Base-by-base conservation (phyloP, 2,113 vertebrate genomes). In the Mus spicilegus region DNA sequence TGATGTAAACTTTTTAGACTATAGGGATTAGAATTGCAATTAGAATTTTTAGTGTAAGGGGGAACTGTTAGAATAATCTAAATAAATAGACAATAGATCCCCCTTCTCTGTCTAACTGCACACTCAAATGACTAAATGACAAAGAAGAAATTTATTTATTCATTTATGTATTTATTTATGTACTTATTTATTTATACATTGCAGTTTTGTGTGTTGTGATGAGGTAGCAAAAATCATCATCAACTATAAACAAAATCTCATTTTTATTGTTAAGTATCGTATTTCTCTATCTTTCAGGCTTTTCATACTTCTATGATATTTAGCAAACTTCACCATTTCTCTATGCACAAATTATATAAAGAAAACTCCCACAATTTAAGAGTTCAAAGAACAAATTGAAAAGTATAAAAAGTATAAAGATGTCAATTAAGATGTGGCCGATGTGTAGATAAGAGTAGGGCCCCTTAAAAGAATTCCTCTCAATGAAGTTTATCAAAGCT, bases 391-490 rank as follows among this genome's bases (percentile, higher is more conserved):
- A 85, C 58, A 81, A 92, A 93, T 42, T 61, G 20, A 70, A 70
- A 85, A 78, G 33, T 82, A 81, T 56, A 54, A 90, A 90, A 91
- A 92, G 33, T 82, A 92, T 54, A 92, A 86, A 72, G 22, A 90
- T 93, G 16, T 5, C 17, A 93, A 84, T 96, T 92, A 87, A 96
- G 96, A 89, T 78, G 54, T 39, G 69, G 20, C 9, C 13, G 69
- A 1, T 87, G 51, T 82, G 19, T 91, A 81, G 46, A 7, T 22
- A 93, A 56, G 26, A 13, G 17, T 78, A 87, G 91, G 87, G 8
- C 90, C 63, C 49, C 56, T 94, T 95, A 92, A 95, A 95, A 95
- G 26, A 90, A 95, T 81, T 4, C 19, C 46, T 96, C 95, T 75
- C 51, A 56, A 24, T 95, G 85, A 94, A 95, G 58, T 89, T 95